Evolutionary conservation across 2,888 invertebrate species (phyloP).

Genomic region (Odiellus spinosus): DNA sequence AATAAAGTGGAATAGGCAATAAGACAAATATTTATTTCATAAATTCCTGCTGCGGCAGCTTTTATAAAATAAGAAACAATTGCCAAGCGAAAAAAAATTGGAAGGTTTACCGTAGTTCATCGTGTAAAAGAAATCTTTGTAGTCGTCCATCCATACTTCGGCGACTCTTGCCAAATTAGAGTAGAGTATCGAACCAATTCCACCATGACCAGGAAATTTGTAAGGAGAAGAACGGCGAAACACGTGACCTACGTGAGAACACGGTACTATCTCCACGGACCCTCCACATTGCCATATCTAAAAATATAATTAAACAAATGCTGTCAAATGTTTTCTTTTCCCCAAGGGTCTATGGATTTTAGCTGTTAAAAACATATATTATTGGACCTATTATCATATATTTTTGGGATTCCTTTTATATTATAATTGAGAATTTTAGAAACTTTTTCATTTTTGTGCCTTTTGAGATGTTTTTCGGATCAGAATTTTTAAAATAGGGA

Average conservation of each 20-base stretch:
- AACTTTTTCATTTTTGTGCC: too few relatives aligned
- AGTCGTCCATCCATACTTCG: conserved; percentile 95
- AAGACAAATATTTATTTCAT: conserved; percentile 6
- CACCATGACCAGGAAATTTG: conserved; percentile 59
- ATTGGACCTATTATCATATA: too few relatives aligned
- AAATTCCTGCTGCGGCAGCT: too few relatives aligned
- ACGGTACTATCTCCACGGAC: conserved; percentile 72
- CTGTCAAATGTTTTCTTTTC: background rate
- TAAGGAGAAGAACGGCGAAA: conserved; percentile 88
- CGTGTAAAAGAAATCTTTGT: conserved; percentile 79
- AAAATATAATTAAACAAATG: conserved; percentile 4
- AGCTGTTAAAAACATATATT: background rate
- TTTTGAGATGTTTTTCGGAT: too few relatives aligned
- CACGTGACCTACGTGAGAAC: conserved; percentile 83
- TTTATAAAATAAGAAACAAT: too few relatives aligned
- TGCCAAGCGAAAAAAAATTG: too few relatives aligned
- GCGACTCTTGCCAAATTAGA: conserved; percentile 84
- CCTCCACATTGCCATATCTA: conserved; percentile 86
- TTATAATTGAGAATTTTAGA: too few relatives aligned
- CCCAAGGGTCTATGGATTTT: background rate
- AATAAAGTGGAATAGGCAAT: background rate
- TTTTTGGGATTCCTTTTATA: too few relatives aligned
- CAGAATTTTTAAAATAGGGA: too few relatives aligned
- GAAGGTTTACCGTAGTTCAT: conserved; percentile 53
- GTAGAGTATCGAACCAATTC: conserved; percentile 69